Conservation (phyloP, 1,140 invertebrate genomes). For the Drosophila albomicans region DNA sequence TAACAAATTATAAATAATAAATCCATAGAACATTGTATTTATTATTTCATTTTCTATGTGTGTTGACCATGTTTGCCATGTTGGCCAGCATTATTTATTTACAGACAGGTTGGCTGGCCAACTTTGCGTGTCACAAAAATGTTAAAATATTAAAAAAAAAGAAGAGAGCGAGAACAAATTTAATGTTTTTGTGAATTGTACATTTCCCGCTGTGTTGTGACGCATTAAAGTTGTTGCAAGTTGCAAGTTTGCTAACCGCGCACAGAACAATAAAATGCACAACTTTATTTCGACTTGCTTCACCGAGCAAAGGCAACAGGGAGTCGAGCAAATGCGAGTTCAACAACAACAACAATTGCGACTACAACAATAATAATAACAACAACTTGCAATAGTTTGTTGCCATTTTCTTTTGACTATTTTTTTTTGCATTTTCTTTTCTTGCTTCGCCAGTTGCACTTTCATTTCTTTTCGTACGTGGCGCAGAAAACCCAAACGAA, state of each 20-base stretch:
- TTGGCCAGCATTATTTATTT: constrained; percentile 51
- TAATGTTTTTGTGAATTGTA: constrained; percentile 1
- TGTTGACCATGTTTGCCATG: constrained; percentile 31
- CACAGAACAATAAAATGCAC: constrained; percentile 41
- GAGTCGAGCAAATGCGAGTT: constrained; percentile 23
- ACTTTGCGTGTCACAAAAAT: constrained; percentile 54
- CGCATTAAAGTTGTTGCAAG: constrained; percentile 27
- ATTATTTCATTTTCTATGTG: constrained; percentile 55
- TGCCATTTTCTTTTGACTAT: constrained; percentile 37
- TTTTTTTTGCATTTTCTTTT: constrained; percentile 15
- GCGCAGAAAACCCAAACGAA: constrained; percentile 46
- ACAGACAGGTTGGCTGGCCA: constrained; percentile 34
- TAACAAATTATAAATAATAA: constrained; percentile 49
- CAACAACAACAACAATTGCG: constrained; percentile 6
- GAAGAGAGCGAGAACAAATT: background rate
- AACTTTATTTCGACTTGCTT: constrained; percentile 36
- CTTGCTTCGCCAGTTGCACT: constrained; percentile 30
- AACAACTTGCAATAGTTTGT: constrained; percentile 33
- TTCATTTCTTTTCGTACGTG: constrained; percentile 46
- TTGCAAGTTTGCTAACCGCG: constrained; percentile 3
- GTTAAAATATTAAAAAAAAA: constrained; percentile 46
- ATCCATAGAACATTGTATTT: constrained; percentile 34
- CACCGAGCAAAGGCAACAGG: constrained; percentile 36
- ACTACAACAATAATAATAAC: constrained; percentile 16
- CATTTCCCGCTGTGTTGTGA: background rate